These are phyloP conservation scores for Stercorarius parasiticus DNA, from an alignment of 2,113 vertebrate species.

Conservation along the genomic window DNA sequence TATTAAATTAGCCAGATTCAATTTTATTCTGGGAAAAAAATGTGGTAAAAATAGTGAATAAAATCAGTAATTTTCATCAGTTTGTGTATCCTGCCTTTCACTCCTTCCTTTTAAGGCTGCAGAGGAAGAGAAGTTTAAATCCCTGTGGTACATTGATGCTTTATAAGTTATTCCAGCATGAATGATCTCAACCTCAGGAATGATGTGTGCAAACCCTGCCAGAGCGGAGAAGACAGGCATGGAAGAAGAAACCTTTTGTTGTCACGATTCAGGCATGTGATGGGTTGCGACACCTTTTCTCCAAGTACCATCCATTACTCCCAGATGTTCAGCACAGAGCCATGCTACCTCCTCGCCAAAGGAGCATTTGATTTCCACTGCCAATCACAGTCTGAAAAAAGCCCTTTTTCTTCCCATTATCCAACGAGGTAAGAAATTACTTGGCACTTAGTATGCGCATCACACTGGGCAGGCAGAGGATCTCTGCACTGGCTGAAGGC, in stretches of 20 bases:
- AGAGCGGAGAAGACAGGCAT: background rate
- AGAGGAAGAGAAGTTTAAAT: constrained; percentile 13
- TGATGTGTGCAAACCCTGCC: background rate
- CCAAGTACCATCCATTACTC: background rate
- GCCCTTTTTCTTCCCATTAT: background rate
- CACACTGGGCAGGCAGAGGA: background rate
- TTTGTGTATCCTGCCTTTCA: constrained; percentile 25
- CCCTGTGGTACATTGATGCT: background rate
- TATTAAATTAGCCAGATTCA: background rate
- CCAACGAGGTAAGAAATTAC: background rate
- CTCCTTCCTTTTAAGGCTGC: constrained; percentile 50
- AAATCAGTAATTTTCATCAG: constrained; percentile 38
- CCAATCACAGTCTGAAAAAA: background rate
- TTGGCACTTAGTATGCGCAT: background rate
- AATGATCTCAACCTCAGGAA: constrained; percentile 34
- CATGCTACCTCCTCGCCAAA: background rate
- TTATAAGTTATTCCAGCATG: constrained; percentile 17
- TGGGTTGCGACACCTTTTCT: background rate
- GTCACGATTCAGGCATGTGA: background rate
- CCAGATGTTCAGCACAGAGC: background rate
- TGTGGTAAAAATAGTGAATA: constrained; percentile 16
- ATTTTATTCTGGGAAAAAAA: background rate
- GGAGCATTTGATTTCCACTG: background rate
- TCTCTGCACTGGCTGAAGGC: background rate
- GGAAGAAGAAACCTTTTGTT: background rate